Evolutionary conservation across 2,888 invertebrate species (phyloP), one percentile per base, ranked within the genome.

Genomic region (Cactoblastis cactorum): DNA sequence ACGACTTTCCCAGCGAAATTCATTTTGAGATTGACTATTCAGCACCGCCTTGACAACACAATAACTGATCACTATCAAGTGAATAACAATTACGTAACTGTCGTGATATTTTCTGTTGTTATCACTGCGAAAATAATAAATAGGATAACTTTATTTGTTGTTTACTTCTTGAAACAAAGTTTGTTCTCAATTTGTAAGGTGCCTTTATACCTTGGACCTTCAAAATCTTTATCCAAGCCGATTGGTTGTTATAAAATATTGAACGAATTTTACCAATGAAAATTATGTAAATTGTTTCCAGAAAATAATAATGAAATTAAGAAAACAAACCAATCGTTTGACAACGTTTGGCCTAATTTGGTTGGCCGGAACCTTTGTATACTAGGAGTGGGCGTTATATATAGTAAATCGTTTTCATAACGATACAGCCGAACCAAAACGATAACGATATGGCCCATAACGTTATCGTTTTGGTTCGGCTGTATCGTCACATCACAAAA

Each of bases 1-100:
- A 94, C 92, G 3, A 95, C 94, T 92, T 95, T 95, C 33, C 93
- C 94, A 38, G 90, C 82, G 67, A 95, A 94, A 77, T 90, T 86
- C 92, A 90, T 90, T 33, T 55, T 76, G 12, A 52, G 45, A 50
- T 38, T 32, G 15, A 2, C 15, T 17, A 43, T 1, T 9, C 17
- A 15, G 19, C 9, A 12, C n/a, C 22, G 4, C 9, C 39, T n/a
- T 22, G 39, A 39, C 22, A 22, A 12, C 3, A 6, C 11, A 11
- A 28, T 4, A 14, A 43, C 28, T 41, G 17, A 43, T 2, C 28
- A 14, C 17, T 43, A 17, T 43, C 43, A 43, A 0, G 6, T 1
- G 43, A 8, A 3, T 15, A 9, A 28, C 15, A 43, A 8, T 43
- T 32, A 43, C 28, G 43, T 43, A 43, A 43, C n/a, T 15, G 18